These are phyloP conservation scores for Hirtodrosophila duncani DNA, from an alignment of 2,888 invertebrate genomes.

Conservation along the genomic window DNA sequence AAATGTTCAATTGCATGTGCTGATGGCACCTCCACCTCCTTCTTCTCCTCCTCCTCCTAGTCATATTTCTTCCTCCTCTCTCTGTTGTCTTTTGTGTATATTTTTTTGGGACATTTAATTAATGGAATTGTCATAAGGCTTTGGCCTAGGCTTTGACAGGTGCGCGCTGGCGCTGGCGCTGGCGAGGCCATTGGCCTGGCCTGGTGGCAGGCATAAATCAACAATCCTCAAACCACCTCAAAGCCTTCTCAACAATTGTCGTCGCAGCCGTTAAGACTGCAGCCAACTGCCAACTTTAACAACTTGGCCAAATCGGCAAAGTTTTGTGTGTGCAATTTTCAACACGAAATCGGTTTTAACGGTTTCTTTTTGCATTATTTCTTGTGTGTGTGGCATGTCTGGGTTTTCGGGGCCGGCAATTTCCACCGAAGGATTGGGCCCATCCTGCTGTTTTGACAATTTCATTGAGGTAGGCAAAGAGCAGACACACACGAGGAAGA, in stretches of 20 bases:
- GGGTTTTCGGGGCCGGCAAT: constrained; percentile 6
- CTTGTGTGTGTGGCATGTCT: neutral
- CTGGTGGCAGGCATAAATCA: neutral
- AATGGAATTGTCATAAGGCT: neutral
- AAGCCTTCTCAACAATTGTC: neutral
- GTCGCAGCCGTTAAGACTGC: constrained; percentile 10
- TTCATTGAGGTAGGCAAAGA: constrained; percentile 21
- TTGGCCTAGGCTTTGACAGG: too few relatives aligned
- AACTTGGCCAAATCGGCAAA: constrained; percentile 59
- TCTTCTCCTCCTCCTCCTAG: too few relatives aligned
- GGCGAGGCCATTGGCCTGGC: constrained; percentile 1
- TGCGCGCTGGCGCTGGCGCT: too few relatives aligned
- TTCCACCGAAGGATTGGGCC: constrained; percentile 1
- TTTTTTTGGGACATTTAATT: neutral
- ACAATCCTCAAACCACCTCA: too few relatives aligned
- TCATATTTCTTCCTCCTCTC: too few relatives aligned
- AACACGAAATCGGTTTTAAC: constrained; percentile 55
- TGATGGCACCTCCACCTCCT: too few relatives aligned
- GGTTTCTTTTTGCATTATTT: constrained; percentile 36
- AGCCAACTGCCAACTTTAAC: constrained; percentile 52
- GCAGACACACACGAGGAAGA: neutral
- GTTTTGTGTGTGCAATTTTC: constrained; percentile 54
- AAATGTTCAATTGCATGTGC: too few relatives aligned
- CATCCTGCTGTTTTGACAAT: constrained; percentile 30
- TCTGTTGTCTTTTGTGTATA: neutral